phyloP scores from a whole-genome alignment of 2,797 vertebrate species.

The Chromis chromis region DNA sequence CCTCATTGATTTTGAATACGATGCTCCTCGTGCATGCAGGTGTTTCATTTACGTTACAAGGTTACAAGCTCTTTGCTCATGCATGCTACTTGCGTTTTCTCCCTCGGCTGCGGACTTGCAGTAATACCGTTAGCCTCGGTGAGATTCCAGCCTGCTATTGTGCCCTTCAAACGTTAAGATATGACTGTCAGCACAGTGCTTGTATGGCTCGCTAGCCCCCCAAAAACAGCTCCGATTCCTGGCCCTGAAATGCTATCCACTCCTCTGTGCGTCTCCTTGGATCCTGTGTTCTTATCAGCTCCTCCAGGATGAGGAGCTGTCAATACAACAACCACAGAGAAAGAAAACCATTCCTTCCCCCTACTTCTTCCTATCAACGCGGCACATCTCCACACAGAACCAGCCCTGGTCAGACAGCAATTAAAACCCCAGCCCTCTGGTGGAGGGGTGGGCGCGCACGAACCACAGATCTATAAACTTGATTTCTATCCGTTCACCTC shows the following conservation, averaged over 20 bases:
- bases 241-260: conserved; percentile 78
- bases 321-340: conserved; percentile 84
- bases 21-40: conserved; percentile 54
- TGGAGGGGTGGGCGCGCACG: conserved; percentile 41
- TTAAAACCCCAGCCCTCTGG: conserved; percentile 72
- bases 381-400: conserved; percentile 72
- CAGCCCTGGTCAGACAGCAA: conserved; percentile 74
- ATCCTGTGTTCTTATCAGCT: conserved; percentile 79
- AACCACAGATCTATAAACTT: conserved; percentile 84
- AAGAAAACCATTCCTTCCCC: conserved; percentile 60
- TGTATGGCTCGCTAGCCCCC: conserved; percentile 33
- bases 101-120: conserved; percentile 33
- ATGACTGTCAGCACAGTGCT: conserved; percentile 37
- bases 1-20: conserved; percentile 72
- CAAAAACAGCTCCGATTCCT: conserved; percentile 58
- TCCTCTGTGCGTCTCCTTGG: conserved; percentile 63
- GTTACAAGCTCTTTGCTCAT: conserved; percentile 59
- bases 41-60: conserved; percentile 63
- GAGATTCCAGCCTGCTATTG: conserved; percentile 54
- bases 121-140: conserved; percentile 32
- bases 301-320: conserved; percentile 76
- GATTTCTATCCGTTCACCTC: conserved; percentile 81
- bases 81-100: conserved; percentile 64
- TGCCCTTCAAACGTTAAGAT: conserved; percentile 44
- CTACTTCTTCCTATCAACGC: conserved; percentile 61